Conservation (phyloP, 2,113 vertebrate species). For the Petaurus breviceps region DNA sequence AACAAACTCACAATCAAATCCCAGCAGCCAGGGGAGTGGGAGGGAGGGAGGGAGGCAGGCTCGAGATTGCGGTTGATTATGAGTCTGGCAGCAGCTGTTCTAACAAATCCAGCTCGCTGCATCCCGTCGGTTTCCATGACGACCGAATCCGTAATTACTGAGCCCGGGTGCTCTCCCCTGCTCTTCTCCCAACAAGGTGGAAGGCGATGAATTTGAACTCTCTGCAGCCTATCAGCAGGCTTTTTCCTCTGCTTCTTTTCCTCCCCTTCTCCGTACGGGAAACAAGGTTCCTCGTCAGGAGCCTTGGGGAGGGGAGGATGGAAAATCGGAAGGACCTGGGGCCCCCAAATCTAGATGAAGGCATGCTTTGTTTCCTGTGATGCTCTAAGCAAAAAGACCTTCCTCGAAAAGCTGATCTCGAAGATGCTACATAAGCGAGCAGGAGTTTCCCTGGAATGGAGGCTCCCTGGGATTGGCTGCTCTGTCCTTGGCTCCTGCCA, state of each 20-base stretch:
- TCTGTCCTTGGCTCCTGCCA: slow-evolving; percentile 85
- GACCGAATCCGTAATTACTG: slow-evolving; percentile 94
- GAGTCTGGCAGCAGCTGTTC: slow-evolving; percentile 92
- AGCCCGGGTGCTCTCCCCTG: slow-evolving; percentile 81
- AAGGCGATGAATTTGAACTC: slow-evolving; percentile 81
- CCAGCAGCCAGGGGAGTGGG: slow-evolving; percentile 50
- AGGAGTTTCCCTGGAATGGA: slow-evolving; percentile 87
- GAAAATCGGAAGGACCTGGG: background rate
- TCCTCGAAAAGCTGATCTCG: slow-evolving; percentile 80
- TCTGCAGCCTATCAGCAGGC: slow-evolving; percentile 45
- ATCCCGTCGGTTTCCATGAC: slow-evolving; percentile 98
- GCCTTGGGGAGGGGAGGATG: background rate
- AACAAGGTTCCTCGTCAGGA: background rate
- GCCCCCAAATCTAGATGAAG: slow-evolving; percentile 40
- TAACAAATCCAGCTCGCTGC: slow-evolving; percentile 90
- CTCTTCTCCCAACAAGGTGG: slow-evolving; percentile 86
- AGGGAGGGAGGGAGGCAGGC: slow-evolving; percentile 69
- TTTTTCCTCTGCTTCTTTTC: slow-evolving; percentile 11
- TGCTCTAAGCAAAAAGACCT: slow-evolving; percentile 74
- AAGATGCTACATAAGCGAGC: slow-evolving; percentile 86
- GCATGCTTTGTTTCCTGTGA: slow-evolving; percentile 48
- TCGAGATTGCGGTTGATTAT: slow-evolving; percentile 85
- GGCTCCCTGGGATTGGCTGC: slow-evolving; percentile 89
- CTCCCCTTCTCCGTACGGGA: slow-evolving; percentile 15
- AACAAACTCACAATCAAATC: slow-evolving; percentile 79